Evolutionary conservation across 2,888 invertebrate genomes (phyloP), one percentile per base, ranked within the genome.

Genomic region (Hololepta plana): DNA sequence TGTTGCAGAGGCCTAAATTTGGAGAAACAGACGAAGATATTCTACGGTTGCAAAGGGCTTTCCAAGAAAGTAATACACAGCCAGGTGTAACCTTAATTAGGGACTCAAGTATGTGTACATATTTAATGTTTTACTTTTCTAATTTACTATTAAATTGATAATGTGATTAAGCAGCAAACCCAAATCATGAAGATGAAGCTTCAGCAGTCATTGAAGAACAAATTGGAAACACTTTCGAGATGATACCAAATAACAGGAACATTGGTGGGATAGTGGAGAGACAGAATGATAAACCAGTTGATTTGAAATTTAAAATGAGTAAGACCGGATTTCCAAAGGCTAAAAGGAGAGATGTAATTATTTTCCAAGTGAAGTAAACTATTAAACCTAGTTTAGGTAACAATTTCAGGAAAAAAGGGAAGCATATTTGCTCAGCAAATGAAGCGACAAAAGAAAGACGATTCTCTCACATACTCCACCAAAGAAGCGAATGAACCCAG

Each of bases 21-120:
- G 62, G 63, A 4, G 81, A 81, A 46, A 64, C 60, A 20, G 80
- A 82, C 39, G 71, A 75, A 9, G 80, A 81, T 43, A 60, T 82
- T 17, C 54, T 81, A 11, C 64, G 62, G 30, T 67, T 77, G 64
- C 79, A 82, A 46, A 65, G 71, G 38, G 72, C 74, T 35, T 82
- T 73, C 45, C 46, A 72, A 11, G 56, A 48, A 20, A 59, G 69
- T 35, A 64, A 62, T n/a, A n/a, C n/a, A n/a, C n/a, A 32, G n/a
- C n/a, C n/a, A n/a, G n/a, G n/a, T n/a, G n/a, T n/a, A n/a, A n/a
- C n/a, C n/a, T n/a, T n/a, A n/a, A n/a, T n/a, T n/a, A n/a, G n/a
- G n/a, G n/a, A n/a, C n/a, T n/a, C n/a, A n/a, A n/a, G n/a, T n/a
- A n/a, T n/a, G n/a, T n/a, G n/a, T n/a, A n/a, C n/a, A n/a, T n/a